Base-by-base conservation (phyloP, 2,113 vertebrate species). In the Chamaetylas fuelleborni region DNA sequence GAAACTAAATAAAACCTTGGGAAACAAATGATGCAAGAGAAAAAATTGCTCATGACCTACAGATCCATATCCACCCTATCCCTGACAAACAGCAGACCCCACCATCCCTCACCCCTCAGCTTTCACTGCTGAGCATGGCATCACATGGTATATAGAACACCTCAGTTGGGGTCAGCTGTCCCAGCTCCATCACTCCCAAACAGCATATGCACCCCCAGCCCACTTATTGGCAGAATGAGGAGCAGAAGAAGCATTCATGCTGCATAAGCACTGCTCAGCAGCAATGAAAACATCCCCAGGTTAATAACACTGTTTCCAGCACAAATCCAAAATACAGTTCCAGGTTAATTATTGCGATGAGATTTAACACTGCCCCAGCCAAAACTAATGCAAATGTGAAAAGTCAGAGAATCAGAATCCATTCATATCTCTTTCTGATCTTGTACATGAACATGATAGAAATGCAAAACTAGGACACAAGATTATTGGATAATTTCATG, bases 211-310 rank as follows among this genome's bases (percentile, higher is more conserved):
- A 56, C 7, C 3, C 4, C 9, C 9, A 23, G 14, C 9, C 6
- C 12, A 5, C 22, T n/a, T 4, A 1, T 25, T 51, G 12, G 8
- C 0, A 0, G 19, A 5, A 4, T 61, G 40, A 88, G 45, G 9
- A 65, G 18, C 15, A 69, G 33, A 81, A 58, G 42, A 81, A 9
- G 11, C 9, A n/a, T 20, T 60, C 23, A 38, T 60, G 19, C 28
- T 45, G 3, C 51, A 20, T 22, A 81, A 60, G 24, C 8, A 9
- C 36, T 45, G 2, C 23, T 38, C 13, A 19, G 29, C 26, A 65
- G 43, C 12, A 51, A 12, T 11, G 8, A 26, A 76, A 76, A 73
- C 8, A 73, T 54, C 13, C 25, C 13, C 38, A 15, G 54, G 7
- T 47, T 56, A 36, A n/a, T 28, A 64, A 50, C 6, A 36, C 4